Evolutionary conservation across 2,888 invertebrate species (phyloP).

Genomic region (Dicycla oo): DNA sequence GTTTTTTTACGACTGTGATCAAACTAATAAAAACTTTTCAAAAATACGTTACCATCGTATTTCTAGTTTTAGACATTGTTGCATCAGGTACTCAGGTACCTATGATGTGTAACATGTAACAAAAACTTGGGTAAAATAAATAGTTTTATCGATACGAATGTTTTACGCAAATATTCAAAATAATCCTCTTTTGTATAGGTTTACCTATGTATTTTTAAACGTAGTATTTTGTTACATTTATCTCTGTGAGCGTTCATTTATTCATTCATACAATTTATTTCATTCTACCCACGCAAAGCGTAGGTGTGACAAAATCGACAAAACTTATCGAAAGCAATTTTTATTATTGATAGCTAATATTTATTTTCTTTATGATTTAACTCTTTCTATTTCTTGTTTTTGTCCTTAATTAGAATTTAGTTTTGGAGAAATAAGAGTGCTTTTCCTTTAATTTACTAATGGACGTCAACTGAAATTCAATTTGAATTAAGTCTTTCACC

Average conservation of each 20-base stretch:
- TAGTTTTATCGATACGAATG: not conserved
- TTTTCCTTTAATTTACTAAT: conserved; percentile 4
- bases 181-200: not conserved
- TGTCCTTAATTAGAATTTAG: not conserved
- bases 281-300: conserved; percentile 26
- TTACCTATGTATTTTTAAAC: conserved; percentile 1
- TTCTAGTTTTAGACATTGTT: conserved; percentile 8
- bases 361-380: not conserved
- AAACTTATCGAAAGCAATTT: conserved; percentile 7
- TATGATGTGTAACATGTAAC: not conserved
- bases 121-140: not conserved
- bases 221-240: conserved; percentile 13
- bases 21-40: conserved; percentile 24
- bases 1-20: conserved; percentile 25
- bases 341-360: not conserved
- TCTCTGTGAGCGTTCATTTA: conserved; percentile 18
- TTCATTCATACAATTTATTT: conserved; percentile 29
- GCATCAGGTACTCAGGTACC: not conserved
- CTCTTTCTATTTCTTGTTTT: not conserved
- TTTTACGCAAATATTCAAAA: not conserved
- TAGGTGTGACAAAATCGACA: conserved; percentile 28
- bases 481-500: conserved; percentile 16
- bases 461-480: not conserved
- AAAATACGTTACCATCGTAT: not conserved
- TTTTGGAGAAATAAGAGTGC: not conserved